Evolutionary conservation across 2,888 invertebrate genomes (phyloP), one percentile per base, ranked within the genome.

Genomic region (Mamestra brassicae): DNA sequence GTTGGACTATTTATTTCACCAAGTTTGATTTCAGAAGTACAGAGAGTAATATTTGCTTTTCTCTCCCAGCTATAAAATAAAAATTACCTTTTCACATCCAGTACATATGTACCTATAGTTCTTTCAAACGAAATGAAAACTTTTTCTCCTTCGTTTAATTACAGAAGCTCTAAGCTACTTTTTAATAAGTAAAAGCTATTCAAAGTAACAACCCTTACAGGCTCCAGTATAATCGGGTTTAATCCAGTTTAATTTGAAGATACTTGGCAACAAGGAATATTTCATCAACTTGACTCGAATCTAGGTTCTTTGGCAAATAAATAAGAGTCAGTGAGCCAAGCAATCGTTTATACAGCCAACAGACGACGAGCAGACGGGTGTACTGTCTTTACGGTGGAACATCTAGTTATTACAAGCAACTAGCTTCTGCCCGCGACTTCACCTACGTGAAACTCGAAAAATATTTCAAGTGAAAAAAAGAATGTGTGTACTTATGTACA

Each of bases 271-370:
- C 77, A 67, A 69, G 75, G 74, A 79, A 72, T 79, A 70, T 84
- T 84, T 75, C 77, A 81, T 77, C 79, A 73, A 77, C 60, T 76
- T 50, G 65, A 61, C 63, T 78, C 62, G 70, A 84, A 84, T 82
- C 77, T 83, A 66, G 71, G 71, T 71, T 66, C 45, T 75, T 60
- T 84, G 78, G 80, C 80, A 80, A 71, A 86, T 85, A 84, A 84
- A 75, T 82, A 71, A 75, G 50, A 67, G 26, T 26, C 26, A 26
- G 26, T 26, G 26, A 26, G 26, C 26, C 26, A 26, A 26, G 26
- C 26, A 26, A 26, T 26, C 26, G 26, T 26, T 26, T 26, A 26
- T 26, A 26, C 1, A 26, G 26, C 1, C 26, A 26, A 26, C 26
- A 26, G 26, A 26, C 26, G 42, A 55, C n/a, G 38, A 79, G 73